phyloP scores from a whole-genome alignment of 2,888 invertebrate genomes.

The Hylaea fasciaria region DNA sequence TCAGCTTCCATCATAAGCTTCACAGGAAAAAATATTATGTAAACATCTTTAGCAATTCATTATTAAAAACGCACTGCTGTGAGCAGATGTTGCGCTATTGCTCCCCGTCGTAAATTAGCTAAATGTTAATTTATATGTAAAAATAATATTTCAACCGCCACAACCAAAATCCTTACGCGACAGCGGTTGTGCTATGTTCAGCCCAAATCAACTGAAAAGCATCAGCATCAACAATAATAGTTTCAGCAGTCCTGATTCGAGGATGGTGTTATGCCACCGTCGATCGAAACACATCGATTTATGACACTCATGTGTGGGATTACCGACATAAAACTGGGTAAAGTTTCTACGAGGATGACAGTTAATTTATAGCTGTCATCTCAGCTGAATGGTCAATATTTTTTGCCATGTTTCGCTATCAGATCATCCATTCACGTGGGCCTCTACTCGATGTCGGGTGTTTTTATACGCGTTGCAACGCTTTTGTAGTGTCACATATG shows the following conservation, averaged over 20 bases:
- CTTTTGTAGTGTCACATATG: slow-evolving; percentile 33
- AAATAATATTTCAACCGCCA: too few species aligned
- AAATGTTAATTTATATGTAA: too few species aligned
- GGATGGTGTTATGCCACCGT: background rate
- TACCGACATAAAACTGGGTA: slow-evolving; percentile 14
- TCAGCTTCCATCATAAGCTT: too few species aligned
- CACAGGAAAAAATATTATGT: too few species aligned
- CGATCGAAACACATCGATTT: slow-evolving; percentile 10
- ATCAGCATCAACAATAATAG: too few species aligned
- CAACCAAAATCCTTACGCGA: too few species aligned
- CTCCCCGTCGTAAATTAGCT: too few species aligned
- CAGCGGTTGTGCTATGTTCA: too few species aligned
- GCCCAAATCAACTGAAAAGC: too few species aligned
- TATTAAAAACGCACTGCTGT: too few species aligned
- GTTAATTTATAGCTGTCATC: slow-evolving; percentile 67
- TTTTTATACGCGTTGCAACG: slow-evolving; percentile 24
- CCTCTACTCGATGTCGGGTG: slow-evolving; percentile 20
- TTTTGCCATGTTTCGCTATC: slow-evolving; percentile 59
- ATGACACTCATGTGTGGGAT: slow-evolving; percentile 23
- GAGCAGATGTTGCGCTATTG: too few species aligned
- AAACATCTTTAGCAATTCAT: too few species aligned
- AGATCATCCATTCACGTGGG: slow-evolving; percentile 41
- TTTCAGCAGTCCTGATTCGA: background rate
- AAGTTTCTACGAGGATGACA: slow-evolving; percentile 44
- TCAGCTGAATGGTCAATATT: slow-evolving; percentile 57